These are phyloP conservation scores for Chirona hameri DNA, from an alignment of 2,888 invertebrate genomes.

Conservation along the genomic window DNA sequence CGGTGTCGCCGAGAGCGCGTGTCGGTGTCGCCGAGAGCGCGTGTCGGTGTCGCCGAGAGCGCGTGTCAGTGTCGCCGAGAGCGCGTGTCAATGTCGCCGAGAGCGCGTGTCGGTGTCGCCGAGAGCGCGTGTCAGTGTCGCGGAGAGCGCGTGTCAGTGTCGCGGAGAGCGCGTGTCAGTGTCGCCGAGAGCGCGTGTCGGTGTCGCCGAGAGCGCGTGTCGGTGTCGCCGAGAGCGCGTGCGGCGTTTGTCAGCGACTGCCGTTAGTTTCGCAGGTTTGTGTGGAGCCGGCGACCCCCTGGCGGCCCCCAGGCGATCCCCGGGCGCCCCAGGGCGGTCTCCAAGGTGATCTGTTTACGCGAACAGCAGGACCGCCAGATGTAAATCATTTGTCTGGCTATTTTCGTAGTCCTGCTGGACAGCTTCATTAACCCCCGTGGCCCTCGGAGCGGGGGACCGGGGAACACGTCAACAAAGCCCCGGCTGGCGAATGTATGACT, in stretches of 20 bases:
- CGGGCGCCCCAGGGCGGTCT: neutral
- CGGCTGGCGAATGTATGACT: neutral
- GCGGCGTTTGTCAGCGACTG: neutral
- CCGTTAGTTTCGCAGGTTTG: no score
- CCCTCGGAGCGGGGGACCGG: neutral
- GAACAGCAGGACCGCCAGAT: neutral
- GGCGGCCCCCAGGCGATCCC: neutral
- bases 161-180: no score
- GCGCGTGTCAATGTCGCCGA: neutral
- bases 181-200: neutral
- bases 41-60: neutral
- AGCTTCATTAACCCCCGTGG: constrained; percentile 1
- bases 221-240: neutral
- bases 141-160: no score
- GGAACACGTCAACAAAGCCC: constrained; percentile 4
- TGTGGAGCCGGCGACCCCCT: neutral
- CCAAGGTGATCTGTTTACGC: neutral
- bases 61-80: no score
- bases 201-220: neutral
- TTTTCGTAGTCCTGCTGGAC: neutral
- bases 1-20: neutral
- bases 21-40: neutral
- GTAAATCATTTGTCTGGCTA: constrained; percentile 9
- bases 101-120: no score
- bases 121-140: neutral